Conservation (phyloP, 37 sponge, comb jelly and placozoan genomes). For the Dysidea cf. avara region DNA sequence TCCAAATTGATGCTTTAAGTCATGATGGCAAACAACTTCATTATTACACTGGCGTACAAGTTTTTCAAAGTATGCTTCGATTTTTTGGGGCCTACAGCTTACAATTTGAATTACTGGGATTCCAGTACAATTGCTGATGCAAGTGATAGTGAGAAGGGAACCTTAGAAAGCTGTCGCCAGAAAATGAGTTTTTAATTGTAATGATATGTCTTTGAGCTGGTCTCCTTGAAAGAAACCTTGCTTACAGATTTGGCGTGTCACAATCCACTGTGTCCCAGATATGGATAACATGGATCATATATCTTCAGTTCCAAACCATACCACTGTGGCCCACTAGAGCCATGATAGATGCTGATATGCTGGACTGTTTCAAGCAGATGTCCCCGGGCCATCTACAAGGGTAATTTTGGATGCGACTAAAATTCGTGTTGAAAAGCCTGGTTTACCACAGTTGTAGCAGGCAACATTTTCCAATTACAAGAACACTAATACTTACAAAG, state of each 20-base stretch:
- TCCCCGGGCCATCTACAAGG: constrained; percentile 16
- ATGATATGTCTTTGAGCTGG: constrained; percentile 25
- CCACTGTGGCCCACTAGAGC: constrained; percentile 30
- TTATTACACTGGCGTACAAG: too few species aligned
- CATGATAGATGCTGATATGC: not conserved
- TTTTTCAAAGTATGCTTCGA: constrained; percentile 16
- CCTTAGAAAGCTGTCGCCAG: constrained; percentile 14
- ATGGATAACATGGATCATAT: constrained; percentile 36
- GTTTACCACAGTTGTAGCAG: constrained; percentile 34
- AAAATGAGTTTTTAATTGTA: constrained; percentile 35
- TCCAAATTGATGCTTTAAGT: too few species aligned
- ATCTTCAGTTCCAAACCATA: constrained; percentile 7
- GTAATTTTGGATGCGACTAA: constrained; percentile 30
- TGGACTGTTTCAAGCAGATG: too few species aligned
- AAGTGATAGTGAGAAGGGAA: constrained; percentile 11
- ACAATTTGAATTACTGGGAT: constrained; percentile 17
- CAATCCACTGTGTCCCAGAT: constrained; percentile 36
- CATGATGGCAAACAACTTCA: too few species aligned
- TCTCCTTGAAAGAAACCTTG: constrained; percentile 28
- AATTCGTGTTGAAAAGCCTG: constrained; percentile 46
- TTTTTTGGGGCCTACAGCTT: constrained; percentile 30
- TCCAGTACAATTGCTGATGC: constrained; percentile 2
- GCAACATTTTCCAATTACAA: constrained; percentile 16
- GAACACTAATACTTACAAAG: constrained; percentile 44
- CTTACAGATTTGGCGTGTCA: constrained; percentile 23